Conservation (phyloP, 2,888 invertebrate genomes). For the Cyrtodaria siliqua region DNA sequence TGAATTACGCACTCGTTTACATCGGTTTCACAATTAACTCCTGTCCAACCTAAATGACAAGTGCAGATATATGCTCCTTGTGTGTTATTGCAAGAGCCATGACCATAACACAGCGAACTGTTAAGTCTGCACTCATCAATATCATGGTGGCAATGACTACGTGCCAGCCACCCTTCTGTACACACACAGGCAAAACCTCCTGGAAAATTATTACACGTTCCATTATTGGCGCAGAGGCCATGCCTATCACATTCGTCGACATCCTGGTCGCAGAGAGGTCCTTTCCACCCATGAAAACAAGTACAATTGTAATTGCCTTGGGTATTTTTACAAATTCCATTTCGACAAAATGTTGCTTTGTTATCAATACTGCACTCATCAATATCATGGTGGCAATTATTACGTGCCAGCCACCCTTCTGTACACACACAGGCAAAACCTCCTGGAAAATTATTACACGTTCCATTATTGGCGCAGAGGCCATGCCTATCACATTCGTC, state of each 20-base stretch:
- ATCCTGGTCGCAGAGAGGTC: background rate
- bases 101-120: background rate
- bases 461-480: constrained; percentile 28
- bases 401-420: constrained; percentile 1
- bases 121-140: no score
- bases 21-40: background rate
- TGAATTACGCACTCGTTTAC: background rate
- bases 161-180: no score
- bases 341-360: no score
- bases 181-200: no score
- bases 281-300: constrained; percentile 6
- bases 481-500: constrained; percentile 27
- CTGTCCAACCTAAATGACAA: background rate
- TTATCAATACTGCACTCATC: constrained; percentile 12
- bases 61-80: background rate
- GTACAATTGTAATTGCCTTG: constrained; percentile 11
- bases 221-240: no score
- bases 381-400: constrained; percentile 17
- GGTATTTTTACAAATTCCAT: constrained; percentile 7
- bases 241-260: constrained; percentile 9
- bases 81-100: background rate
- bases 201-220: no score
- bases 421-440: background rate
- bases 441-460: constrained; percentile 7
- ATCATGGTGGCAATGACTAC: no score